Evolutionary conservation across 2,797 vertebrate species (phyloP).

Genomic region (Ciconia nigra): DNA sequence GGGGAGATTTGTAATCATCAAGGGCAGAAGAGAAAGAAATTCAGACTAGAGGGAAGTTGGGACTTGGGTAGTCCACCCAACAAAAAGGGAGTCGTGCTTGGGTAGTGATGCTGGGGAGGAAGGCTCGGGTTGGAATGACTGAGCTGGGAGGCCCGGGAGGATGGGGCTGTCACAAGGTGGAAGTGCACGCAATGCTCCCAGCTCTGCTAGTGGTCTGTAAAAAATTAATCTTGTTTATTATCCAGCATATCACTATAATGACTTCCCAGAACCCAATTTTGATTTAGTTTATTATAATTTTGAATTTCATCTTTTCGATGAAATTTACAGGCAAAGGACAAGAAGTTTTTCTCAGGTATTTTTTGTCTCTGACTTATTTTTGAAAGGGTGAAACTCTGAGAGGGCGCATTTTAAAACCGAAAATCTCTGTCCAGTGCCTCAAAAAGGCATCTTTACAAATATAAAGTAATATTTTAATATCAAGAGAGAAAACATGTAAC

Average conservation of each 20-base stretch:
- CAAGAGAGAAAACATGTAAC: no score
- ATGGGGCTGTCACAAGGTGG: not conserved
- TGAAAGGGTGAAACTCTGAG: not conserved
- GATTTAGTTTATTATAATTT: not conserved
- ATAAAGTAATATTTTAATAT: not conserved
- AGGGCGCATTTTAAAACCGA: not conserved
- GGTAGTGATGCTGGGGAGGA: not conserved
- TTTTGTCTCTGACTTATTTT: not conserved
- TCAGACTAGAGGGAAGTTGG: not conserved
- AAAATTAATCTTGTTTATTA: not conserved
- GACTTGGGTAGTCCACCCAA: no score
- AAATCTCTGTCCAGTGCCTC: not conserved
- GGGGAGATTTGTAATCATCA: not conserved
- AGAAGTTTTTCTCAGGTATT: not conserved
- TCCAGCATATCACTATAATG: not conserved
- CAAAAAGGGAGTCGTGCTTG: not conserved
- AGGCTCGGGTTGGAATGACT: accelerated
- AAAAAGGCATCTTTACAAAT: not conserved
- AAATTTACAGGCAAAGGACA: not conserved
- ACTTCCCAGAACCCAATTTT: not conserved
- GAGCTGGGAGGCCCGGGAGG: not conserved
- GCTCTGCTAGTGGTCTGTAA: not conserved
- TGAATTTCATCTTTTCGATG: not conserved
- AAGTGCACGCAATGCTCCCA: not conserved
- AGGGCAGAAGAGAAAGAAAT: not conserved